Percentiles rank a stretch among this genome's conserved stretches.
These are phyloP conservation scores for Proctacanthus coquilletti DNA, from an alignment of 1,140 invertebrate genomes.

Conservation along the genomic window DNA sequence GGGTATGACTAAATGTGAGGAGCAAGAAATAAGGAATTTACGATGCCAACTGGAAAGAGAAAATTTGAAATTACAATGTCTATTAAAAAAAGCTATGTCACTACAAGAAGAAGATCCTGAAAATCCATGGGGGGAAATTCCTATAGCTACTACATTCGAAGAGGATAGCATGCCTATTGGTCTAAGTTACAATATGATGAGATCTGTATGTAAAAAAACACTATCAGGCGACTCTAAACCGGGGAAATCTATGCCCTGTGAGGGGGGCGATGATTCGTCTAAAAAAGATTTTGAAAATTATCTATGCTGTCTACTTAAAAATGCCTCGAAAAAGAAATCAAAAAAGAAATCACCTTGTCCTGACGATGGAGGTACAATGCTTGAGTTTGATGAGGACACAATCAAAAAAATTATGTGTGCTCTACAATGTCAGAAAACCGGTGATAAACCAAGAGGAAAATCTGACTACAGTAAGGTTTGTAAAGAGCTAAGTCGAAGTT, in stretches of 20 bases:
- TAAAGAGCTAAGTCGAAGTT: slow-evolving; percentile 37
- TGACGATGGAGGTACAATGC: too few relatives aligned
- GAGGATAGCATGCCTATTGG: slow-evolving; percentile 1
- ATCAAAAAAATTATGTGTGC: too few relatives aligned
- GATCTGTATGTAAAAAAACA: not conserved
- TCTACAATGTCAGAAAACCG: too few relatives aligned
- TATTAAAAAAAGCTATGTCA: not conserved
- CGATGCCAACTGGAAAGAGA: not conserved
- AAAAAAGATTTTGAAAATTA: too few relatives aligned
- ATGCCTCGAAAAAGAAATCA: too few relatives aligned
- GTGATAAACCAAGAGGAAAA: too few relatives aligned
- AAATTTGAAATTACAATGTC: not conserved
- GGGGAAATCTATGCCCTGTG: not conserved
- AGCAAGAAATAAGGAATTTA: not conserved
- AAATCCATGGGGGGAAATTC: not conserved
- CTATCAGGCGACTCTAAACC: not conserved
- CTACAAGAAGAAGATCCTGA: not conserved
- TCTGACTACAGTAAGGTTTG: too few relatives aligned
- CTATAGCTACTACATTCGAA: not conserved
- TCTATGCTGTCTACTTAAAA: too few relatives aligned
- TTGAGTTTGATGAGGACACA: too few relatives aligned
- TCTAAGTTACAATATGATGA: too few relatives aligned
- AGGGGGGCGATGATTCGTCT: slow-evolving; percentile 16
- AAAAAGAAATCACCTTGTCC: too few relatives aligned
- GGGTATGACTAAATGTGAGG: not conserved